These are phyloP conservation scores for Pseudorhombus dupliciocellatus DNA, from an alignment of 2,113 vertebrate species.

Conservation along the genomic window DNA sequence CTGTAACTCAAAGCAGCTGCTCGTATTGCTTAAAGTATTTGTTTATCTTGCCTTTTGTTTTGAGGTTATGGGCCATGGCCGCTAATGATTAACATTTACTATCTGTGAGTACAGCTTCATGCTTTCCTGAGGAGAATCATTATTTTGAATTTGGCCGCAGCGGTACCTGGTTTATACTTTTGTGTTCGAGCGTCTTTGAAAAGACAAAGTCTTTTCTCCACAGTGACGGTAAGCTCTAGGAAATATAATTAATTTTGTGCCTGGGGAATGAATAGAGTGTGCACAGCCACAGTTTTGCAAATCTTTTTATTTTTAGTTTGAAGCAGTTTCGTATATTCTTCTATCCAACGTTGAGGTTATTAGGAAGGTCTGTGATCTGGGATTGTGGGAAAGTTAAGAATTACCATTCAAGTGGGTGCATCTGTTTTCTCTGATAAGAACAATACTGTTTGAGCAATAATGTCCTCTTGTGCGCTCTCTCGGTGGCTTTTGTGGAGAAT, in stretches of 20 bases:
- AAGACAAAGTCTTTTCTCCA: conserved; percentile 6
- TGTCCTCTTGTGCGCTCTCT: background rate
- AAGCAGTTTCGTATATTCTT: conserved; percentile 7
- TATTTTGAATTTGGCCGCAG: conserved; percentile 10
- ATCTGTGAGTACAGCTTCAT: background rate
- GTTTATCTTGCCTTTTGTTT: background rate
- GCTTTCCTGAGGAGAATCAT: conserved; percentile 3
- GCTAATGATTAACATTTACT: background rate
- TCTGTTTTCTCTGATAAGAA: conserved; percentile 7
- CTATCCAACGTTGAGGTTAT: background rate
- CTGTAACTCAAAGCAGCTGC: background rate
- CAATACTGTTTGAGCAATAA: background rate
- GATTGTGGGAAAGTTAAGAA: conserved; percentile 1
- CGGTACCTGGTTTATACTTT: background rate
- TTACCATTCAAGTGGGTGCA: background rate
- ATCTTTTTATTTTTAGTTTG: conserved; percentile 29
- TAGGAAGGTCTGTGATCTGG: conserved; percentile 7
- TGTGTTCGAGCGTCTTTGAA: conserved; percentile 1
- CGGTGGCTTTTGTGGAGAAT: background rate
- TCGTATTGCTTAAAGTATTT: background rate
- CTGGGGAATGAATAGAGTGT: conserved; percentile 17
- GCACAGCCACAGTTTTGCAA: conserved; percentile 30
- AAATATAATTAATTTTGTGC: conserved; percentile 16
- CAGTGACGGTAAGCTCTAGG: conserved; percentile 6
- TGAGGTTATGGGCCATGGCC: background rate